Conservation (phyloP, 2,797 vertebrate species). For the Acanthurus lineatus region DNA sequence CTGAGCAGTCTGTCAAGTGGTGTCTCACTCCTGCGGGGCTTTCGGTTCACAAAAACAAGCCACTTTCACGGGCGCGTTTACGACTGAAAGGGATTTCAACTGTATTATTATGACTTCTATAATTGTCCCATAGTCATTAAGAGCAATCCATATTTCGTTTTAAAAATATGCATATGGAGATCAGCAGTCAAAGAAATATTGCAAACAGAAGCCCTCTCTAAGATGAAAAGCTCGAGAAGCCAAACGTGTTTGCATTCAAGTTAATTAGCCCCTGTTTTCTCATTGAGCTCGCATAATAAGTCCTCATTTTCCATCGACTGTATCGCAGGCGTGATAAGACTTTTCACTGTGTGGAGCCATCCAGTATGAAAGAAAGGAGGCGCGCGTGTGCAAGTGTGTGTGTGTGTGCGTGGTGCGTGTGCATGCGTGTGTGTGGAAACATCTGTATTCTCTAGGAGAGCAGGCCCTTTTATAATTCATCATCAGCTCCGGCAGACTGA, state of each 20-base stretch:
- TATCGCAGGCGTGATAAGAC: conserved; percentile 48
- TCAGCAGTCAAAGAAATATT: conserved; percentile 56
- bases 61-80: conserved; percentile 19
- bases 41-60: conserved; percentile 38
- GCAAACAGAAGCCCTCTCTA: conserved; percentile 47
- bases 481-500: conserved; percentile 81
- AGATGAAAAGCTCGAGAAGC: conserved; percentile 70
- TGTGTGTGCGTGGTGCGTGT: conserved; percentile 10
- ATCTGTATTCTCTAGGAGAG: conserved; percentile 82
- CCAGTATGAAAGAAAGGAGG: conserved; percentile 10
- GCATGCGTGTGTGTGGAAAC: conserved; percentile 53
- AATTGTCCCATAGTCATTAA: conserved; percentile 61
- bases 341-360: conserved; percentile 40
- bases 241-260: conserved; percentile 68
- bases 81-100: conserved; percentile 39
- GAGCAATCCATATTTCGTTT: conserved; percentile 47
- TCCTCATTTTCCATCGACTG: conserved; percentile 56
- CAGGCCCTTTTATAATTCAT: conserved; percentile 82
- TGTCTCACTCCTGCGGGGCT: conserved; percentile 21
- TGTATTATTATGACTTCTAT: conserved; percentile 51
- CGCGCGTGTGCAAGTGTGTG: conserved; percentile 2
- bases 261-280: conserved; percentile 72
- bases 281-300: conserved; percentile 65
- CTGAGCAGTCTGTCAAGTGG: conserved; percentile 52
- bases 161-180: conserved; percentile 61